Base-by-base conservation (phyloP, 1,140 invertebrate species). In the Sminthurinus signatus region DNA sequence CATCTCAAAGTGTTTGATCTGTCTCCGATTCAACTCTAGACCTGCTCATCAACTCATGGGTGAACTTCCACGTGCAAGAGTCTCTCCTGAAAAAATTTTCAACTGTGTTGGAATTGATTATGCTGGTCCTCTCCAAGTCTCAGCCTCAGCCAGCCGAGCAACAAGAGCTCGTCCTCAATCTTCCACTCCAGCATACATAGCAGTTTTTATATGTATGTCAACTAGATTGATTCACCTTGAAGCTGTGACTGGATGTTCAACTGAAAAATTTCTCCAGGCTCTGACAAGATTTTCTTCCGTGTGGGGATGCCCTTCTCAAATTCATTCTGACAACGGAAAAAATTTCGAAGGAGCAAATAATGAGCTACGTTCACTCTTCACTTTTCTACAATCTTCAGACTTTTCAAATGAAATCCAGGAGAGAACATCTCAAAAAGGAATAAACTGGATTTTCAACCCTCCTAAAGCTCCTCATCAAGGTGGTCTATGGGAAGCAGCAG, bases 291-390 rank as follows among this genome's bases (percentile, higher is more conserved):
- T 81, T 65, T 65, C 74, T 1, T 62, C 73, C 10, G 63, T 76
- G 5, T 64, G 78, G 48, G 69, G 65, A 28, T 46, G 46, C n/a
- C 71, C 76, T 1, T 19, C 28, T 2, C 31, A 73, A 39, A 67
- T 79, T 1, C 75, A 74, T 54, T 74, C 61, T 28, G 78, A 80
- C 58, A 74, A 74, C 55, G 78, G 75, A 19, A 78, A 74, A 1
- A 78, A 78, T 64, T 79, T 80, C 67, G 50, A 70, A 14, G 76
- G 75, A 17, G 71, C 75, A 0, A 55, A 70, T 17, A 68, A 64
- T 17, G 44, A 66, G 23, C 27, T 71, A 14, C 55, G 23, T 23
- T 14, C 29, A 5, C 2, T n/a, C 8, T n/a, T 25, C n/a, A 21
- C 14, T 15, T n/a, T 10, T 5, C 19, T 42, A 39, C 4, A 8